A percentile compares a stretch with the other conserved stretches of the same genome.
phyloP scores from a whole-genome alignment of 2,797 vertebrate genomes.

The Molossus molossus region DNA sequence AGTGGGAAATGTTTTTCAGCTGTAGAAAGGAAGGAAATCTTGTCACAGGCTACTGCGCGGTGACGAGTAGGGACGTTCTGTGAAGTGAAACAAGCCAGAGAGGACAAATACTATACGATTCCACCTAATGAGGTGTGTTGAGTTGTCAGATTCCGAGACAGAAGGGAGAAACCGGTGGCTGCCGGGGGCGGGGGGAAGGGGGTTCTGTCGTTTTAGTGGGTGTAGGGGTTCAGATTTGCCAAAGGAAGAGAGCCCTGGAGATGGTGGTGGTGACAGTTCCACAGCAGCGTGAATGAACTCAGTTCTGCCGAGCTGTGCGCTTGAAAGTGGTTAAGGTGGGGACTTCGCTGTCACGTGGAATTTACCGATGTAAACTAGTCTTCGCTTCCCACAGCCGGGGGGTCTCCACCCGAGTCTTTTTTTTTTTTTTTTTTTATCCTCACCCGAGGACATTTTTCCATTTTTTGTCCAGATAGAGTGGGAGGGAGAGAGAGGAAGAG shows the following conservation, averaged over 20 bases:
- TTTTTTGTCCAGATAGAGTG: too few species aligned
- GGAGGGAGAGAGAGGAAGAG: too few species aligned
- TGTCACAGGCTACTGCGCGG: background rate
- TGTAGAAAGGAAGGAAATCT: background rate
- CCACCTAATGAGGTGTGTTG: background rate
- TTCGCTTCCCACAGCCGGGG: background rate
- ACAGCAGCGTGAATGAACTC: background rate
- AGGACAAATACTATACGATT: background rate
- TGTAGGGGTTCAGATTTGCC: background rate
- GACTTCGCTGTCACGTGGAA: background rate
- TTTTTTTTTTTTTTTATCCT: too few species aligned
- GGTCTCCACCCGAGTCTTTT: background rate
- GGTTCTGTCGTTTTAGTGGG: background rate
- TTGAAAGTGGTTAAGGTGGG: background rate
- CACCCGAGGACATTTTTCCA: too few species aligned
- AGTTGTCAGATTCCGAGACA: background rate
- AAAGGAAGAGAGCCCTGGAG: background rate
- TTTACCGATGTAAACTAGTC: background rate
- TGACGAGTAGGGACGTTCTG: background rate
- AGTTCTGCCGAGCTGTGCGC: rapidly evolving
- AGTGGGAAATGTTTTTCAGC: background rate
- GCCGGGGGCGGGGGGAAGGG: too few species aligned
- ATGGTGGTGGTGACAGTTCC: background rate
- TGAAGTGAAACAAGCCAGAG: background rate
- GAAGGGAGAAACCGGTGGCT: background rate